Conservation (phyloP, 2,113 vertebrate genomes). For the Columbina picui region DNA sequence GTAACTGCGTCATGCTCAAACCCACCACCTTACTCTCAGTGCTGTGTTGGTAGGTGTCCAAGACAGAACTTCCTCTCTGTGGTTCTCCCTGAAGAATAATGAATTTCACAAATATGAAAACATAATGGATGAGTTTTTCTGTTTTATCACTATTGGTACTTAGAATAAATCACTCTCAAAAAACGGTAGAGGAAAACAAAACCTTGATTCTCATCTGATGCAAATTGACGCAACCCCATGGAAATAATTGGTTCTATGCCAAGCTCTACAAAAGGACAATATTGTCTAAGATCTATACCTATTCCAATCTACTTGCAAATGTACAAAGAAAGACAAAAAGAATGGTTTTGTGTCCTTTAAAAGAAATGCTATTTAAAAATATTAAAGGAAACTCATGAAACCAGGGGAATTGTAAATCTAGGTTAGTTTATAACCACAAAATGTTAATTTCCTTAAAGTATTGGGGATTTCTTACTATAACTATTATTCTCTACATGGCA, state of each 20-base stretch:
- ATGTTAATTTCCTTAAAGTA: slow-evolving; percentile 44
- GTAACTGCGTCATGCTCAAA: neutral
- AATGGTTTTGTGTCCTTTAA: neutral
- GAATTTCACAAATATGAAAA: slow-evolving; percentile 1
- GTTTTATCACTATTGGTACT: neutral
- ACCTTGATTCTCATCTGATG: slow-evolving; percentile 24
- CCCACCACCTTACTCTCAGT: neutral
- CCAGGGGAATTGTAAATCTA: slow-evolving; percentile 10
- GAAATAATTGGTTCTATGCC: slow-evolving; percentile 45
- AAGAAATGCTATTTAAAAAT: slow-evolving; percentile 26
- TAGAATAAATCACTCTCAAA: slow-evolving; percentile 40
- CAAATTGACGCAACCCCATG: neutral
- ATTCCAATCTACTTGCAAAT: neutral
- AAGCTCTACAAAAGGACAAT: slow-evolving; percentile 11
- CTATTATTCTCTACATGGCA: neutral
- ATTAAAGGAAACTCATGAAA: slow-evolving; percentile 19
- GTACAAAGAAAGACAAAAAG: neutral
- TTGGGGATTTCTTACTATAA: slow-evolving; percentile 10
- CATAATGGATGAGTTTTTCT: neutral
- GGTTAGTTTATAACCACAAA: slow-evolving; percentile 35
- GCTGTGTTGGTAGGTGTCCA: neutral
- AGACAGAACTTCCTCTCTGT: neutral
- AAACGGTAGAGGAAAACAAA: slow-evolving; percentile 30
- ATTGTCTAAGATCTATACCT: neutral
- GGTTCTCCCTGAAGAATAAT: neutral